A percentile compares a stretch with the other conserved stretches of the same genome.
Evolutionary conservation across 1,140 invertebrate genomes (phyloP).

Genomic region (Nebria ingens): DNA sequence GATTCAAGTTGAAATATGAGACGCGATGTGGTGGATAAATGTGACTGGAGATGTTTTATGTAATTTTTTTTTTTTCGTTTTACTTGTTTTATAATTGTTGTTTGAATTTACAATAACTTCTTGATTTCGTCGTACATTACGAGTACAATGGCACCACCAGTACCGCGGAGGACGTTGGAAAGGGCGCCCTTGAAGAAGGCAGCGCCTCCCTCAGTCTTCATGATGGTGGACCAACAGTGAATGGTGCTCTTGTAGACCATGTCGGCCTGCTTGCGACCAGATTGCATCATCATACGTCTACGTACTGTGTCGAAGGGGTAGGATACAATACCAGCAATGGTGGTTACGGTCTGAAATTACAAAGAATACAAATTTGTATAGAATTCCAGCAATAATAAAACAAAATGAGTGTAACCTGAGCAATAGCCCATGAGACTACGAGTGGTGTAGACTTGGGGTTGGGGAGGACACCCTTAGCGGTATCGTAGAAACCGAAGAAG

Average conservation of each 20-base stretch:
- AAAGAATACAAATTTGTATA: background rate
- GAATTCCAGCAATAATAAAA: no score
- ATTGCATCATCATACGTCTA: conserved; percentile 87
- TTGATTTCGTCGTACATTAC: conserved; percentile 72
- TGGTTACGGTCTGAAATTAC: conserved; percentile 30
- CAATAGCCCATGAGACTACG: conserved; percentile 69
- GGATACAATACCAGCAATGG: conserved; percentile 50
- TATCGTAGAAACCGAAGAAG: conserved; percentile 91
- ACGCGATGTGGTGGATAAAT: background rate
- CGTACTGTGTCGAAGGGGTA: conserved; percentile 86
- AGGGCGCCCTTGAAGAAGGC: conserved; percentile 78
- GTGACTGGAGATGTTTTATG: background rate
- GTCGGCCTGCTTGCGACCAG: conserved; percentile 53
- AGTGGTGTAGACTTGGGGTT: conserved; percentile 73
- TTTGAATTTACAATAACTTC: conserved; percentile 46
- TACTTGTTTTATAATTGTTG: no score
- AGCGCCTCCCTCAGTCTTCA: conserved; percentile 47
- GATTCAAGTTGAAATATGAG: background rate
- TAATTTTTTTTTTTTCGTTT: no score
- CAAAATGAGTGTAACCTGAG: conserved; percentile 44
- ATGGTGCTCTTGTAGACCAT: conserved; percentile 62
- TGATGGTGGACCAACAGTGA: conserved; percentile 62
- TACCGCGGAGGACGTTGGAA: conserved; percentile 68
- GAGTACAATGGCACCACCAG: conserved; percentile 66
- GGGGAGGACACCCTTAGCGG: conserved; percentile 77